phyloP scores from a whole-genome alignment of 2,797 vertebrate species.

The Thalassophryne amazonica region DNA sequence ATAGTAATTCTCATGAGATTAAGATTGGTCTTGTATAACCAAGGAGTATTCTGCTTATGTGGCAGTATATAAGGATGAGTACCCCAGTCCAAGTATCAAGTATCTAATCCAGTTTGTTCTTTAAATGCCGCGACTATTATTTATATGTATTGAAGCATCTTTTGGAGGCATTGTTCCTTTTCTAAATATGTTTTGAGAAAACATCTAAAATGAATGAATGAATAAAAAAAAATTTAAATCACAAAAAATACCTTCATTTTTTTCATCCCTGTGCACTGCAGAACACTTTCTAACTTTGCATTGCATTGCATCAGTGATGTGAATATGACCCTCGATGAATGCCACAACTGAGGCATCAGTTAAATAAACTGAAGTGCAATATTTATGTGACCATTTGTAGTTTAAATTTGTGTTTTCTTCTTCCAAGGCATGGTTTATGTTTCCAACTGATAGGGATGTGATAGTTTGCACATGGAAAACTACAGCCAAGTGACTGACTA shows the following conservation, averaged over 20 bases:
- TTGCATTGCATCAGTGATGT: slow-evolving; percentile 1
- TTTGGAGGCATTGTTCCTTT: slow-evolving; percentile 24
- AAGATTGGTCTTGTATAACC: slow-evolving; percentile 22
- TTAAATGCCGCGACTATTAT: slow-evolving; percentile 73
- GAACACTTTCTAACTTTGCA: neutral
- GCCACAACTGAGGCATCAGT: slow-evolving; percentile 28
- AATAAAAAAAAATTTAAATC: slow-evolving; percentile 38
- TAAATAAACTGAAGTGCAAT: too few species aligned
- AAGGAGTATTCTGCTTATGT: slow-evolving; percentile 26
- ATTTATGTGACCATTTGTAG: too few species aligned
- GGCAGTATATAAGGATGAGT: slow-evolving; percentile 30
- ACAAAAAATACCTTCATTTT: slow-evolving; percentile 15
- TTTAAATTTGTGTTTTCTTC: too few species aligned
- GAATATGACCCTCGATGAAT: slow-evolving; percentile 31
- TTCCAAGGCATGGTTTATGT: too few species aligned
- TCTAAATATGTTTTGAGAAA: slow-evolving; percentile 35
- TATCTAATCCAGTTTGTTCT: slow-evolving; percentile 71
- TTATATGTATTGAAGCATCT: slow-evolving; percentile 56
- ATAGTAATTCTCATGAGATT: slow-evolving; percentile 21
- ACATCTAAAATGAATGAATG: too few species aligned
- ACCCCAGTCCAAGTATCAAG: slow-evolving; percentile 62
- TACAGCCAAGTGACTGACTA: too few species aligned
- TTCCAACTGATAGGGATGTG: too few species aligned
- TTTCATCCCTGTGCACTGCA: neutral
- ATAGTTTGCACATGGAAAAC: too few species aligned